Percentiles rank a stretch among this genome's conserved stretches.
Conservation (phyloP, 2,888 invertebrate genomes). For the Perizoma flavofasciatum region DNA sequence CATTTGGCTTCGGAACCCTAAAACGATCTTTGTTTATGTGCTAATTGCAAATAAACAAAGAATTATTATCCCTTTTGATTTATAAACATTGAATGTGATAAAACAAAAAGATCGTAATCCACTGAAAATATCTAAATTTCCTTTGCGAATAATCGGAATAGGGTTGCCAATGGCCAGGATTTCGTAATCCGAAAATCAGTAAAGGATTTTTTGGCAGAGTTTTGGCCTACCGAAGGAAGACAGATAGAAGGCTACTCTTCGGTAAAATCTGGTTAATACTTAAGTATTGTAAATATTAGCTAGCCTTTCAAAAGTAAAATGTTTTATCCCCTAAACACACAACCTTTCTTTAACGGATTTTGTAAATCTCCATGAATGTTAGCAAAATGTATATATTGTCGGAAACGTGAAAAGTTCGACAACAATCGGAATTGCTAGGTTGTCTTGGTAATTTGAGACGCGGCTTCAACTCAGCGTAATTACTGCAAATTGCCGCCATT, state of each 20-base stretch:
- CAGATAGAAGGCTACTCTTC: too few relatives aligned
- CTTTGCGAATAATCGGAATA: constrained; percentile 22
- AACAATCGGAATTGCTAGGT: constrained; percentile 23
- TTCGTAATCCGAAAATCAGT: neutral
- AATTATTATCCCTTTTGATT: too few relatives aligned
- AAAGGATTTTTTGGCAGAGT: too few relatives aligned
- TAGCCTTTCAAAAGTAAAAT: too few relatives aligned
- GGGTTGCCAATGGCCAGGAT: neutral
- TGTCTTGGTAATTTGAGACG: constrained; percentile 45
- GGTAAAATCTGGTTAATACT: neutral
- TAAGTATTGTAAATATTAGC: neutral
- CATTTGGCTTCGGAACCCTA: too few relatives aligned
- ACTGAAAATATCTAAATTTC: too few relatives aligned
- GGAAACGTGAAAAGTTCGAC: constrained; percentile 21
- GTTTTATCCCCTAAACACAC: neutral
- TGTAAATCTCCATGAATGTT: neutral
- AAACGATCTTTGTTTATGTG: constrained; percentile 4
- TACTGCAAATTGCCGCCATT: constrained; percentile 72
- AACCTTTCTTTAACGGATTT: neutral
- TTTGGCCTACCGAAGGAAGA: too few relatives aligned
- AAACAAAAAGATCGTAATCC: constrained; percentile 30
- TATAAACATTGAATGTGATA: constrained; percentile 17
- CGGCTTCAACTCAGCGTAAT: constrained; percentile 55
- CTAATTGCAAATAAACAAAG: too few relatives aligned
- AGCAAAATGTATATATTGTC: neutral